Conservation (phyloP, 1,140 invertebrate species). For the Pristionchus pacificus region DNA sequence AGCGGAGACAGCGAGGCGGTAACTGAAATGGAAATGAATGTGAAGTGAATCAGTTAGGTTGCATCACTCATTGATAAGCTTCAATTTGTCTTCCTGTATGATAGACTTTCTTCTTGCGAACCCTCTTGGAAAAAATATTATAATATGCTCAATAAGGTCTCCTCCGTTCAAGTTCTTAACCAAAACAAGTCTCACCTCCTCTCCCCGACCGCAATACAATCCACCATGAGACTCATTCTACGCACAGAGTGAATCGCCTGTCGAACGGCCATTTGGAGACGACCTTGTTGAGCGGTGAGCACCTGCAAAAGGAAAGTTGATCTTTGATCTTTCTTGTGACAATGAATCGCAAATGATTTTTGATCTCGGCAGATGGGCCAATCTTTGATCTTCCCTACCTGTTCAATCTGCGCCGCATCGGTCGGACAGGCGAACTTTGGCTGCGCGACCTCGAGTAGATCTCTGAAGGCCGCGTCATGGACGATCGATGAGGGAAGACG, state of each 20-base stretch:
- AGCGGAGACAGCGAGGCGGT: neutral
- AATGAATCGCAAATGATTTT: too few species aligned
- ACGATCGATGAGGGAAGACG: conserved; percentile 33
- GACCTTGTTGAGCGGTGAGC: neutral
- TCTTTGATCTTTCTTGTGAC: too few species aligned
- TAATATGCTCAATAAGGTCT: too few species aligned
- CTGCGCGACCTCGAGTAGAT: conserved; percentile 42
- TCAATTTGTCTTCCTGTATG: too few species aligned
- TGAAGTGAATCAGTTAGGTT: conserved; percentile 12
- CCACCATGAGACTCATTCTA: conserved; percentile 7
- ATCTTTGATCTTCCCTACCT: conserved; percentile 12
- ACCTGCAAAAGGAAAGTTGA: too few species aligned
- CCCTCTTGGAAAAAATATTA: too few species aligned
- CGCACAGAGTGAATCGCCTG: neutral
- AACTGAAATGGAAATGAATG: neutral
- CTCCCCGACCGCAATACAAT: conserved; percentile 6
- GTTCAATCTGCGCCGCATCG: conserved; percentile 33
- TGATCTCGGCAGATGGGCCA: neutral
- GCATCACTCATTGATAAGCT: neutral
- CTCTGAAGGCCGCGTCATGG: conserved; percentile 41
- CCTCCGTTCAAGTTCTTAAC: too few species aligned
- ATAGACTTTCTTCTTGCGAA: too few species aligned
- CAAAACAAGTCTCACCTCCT: too few species aligned
- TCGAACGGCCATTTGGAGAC: conserved; percentile 1
- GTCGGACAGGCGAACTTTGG: conserved; percentile 44